phyloP scores from a whole-genome alignment of 2,113 vertebrate genomes.

The Lontra canadensis region DNA sequence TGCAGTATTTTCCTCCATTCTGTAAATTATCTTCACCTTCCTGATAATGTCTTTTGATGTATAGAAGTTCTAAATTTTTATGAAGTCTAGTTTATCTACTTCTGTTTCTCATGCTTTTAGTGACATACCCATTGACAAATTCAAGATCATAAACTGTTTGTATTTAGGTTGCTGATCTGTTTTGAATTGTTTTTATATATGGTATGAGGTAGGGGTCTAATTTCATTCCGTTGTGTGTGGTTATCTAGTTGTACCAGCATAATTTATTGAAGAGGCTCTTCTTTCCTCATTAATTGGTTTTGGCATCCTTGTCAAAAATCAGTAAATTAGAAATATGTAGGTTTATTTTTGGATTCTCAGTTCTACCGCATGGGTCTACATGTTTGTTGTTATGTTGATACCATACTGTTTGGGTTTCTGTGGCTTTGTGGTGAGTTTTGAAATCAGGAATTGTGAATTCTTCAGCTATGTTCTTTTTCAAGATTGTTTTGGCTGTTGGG shows the following conservation, averaged over 20 bases:
- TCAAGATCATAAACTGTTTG: neutral
- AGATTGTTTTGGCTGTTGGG: neutral
- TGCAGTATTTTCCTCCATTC: neutral
- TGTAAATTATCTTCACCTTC: neutral
- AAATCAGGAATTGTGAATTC: neutral
- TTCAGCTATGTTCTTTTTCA: neutral
- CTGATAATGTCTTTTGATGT: neutral
- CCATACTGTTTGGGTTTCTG: neutral
- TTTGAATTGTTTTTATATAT: conserved; percentile 16
- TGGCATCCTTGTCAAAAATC: neutral
- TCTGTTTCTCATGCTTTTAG: neutral
- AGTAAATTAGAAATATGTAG: neutral
- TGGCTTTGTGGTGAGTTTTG: conserved; percentile 13
- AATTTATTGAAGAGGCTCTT: neutral
- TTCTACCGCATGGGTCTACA: neutral
- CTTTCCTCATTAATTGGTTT: neutral
- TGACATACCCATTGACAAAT: neutral
- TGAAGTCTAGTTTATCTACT: neutral
- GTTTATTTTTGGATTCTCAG: conserved; percentile 7
- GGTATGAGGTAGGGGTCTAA: neutral
- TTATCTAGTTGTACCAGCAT: neutral
- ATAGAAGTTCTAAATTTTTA: neutral
- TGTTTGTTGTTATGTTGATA: neutral
- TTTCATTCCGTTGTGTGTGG: neutral
- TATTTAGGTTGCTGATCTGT: neutral